A percentile compares a stretch with the other conserved stretches of the same genome.
These are phyloP conservation scores for Coreius guichenoti DNA, from an alignment of 2,797 vertebrate genomes.

Conservation along the genomic window DNA sequence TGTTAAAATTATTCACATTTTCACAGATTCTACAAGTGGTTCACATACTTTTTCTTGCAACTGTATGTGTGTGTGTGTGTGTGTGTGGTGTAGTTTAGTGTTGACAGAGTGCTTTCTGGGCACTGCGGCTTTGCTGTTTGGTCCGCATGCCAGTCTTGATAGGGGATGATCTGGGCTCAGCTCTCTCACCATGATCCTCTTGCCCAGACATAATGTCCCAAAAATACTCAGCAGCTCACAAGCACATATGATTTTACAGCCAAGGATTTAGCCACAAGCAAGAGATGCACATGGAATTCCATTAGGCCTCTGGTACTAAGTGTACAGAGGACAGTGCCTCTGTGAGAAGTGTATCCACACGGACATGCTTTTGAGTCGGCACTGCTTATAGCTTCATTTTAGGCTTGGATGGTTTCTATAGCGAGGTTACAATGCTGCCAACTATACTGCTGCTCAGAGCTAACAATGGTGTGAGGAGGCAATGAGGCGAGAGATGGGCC, in stretches of 20 bases:
- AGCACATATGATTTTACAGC: conserved; percentile 53
- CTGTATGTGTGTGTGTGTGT: neutral
- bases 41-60: too few relatives aligned
- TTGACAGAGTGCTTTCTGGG: conserved; percentile 48
- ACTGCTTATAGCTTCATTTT: conserved; percentile 49
- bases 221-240: conserved; percentile 62
- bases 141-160: conserved; percentile 58
- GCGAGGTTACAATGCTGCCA: conserved; percentile 19
- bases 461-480: conserved; percentile 21
- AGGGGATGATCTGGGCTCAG: conserved; percentile 67
- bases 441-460: conserved; percentile 19
- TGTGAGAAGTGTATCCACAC: conserved; percentile 15
- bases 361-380: neutral
- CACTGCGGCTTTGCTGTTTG: conserved; percentile 56
- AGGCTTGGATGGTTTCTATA: conserved; percentile 48
- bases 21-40: too few relatives aligned
- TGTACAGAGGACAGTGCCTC: conserved; percentile 53
- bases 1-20: too few relatives aligned
- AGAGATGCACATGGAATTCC: neutral
- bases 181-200: conserved; percentile 47
- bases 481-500: conserved; percentile 27
- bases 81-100: neutral
- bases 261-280: conserved; percentile 49
- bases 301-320: conserved; percentile 11
- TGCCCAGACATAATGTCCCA: conserved; percentile 60